Conservation (phyloP, 2,113 vertebrate species). For the Gasterosteus aculeatus region DNA sequence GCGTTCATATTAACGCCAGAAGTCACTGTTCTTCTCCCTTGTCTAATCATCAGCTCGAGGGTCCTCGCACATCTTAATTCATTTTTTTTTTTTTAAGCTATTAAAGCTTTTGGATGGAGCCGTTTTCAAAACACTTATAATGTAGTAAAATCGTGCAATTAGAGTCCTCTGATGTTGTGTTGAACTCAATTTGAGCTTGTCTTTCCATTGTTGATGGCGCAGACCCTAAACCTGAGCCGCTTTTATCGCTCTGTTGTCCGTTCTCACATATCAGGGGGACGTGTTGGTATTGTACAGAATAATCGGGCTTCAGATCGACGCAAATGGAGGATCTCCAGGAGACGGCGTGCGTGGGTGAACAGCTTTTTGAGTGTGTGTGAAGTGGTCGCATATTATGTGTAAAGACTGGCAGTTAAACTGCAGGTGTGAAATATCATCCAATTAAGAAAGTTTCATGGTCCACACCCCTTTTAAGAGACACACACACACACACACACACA, state of each 20-base stretch:
- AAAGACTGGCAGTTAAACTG: slow-evolving; percentile 53
- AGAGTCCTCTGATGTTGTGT: slow-evolving; percentile 30
- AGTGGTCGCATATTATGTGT: slow-evolving; percentile 30
- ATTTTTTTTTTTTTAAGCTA: slow-evolving; percentile 54
- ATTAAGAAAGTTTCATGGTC: slow-evolving; percentile 47
- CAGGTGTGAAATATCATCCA: slow-evolving; percentile 68
- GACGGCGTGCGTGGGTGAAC: neutral
- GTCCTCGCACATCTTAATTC: slow-evolving; percentile 65
- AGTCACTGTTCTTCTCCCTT: slow-evolving; percentile 69
- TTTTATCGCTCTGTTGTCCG: slow-evolving; percentile 6
- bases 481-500: neutral
- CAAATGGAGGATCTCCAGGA: slow-evolving; percentile 1
- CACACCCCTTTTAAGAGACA: slow-evolving; percentile 5
- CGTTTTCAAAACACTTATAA: slow-evolving; percentile 49
- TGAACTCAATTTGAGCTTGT: slow-evolving; percentile 12
- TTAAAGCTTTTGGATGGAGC: slow-evolving; percentile 50
- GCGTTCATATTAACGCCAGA: slow-evolving; percentile 53
- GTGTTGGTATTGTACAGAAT: slow-evolving; percentile 19
- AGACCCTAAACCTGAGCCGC: slow-evolving; percentile 17
- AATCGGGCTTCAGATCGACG: slow-evolving; percentile 18
- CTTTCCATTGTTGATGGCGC: slow-evolving; percentile 1
- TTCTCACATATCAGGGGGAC: slow-evolving; percentile 1
- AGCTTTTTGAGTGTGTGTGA: slow-evolving; percentile 10
- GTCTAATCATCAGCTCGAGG: slow-evolving; percentile 71
- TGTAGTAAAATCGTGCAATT: slow-evolving; percentile 32